phyloP scores from a whole-genome alignment of 2,888 invertebrate species.

The Labia minor region DNA sequence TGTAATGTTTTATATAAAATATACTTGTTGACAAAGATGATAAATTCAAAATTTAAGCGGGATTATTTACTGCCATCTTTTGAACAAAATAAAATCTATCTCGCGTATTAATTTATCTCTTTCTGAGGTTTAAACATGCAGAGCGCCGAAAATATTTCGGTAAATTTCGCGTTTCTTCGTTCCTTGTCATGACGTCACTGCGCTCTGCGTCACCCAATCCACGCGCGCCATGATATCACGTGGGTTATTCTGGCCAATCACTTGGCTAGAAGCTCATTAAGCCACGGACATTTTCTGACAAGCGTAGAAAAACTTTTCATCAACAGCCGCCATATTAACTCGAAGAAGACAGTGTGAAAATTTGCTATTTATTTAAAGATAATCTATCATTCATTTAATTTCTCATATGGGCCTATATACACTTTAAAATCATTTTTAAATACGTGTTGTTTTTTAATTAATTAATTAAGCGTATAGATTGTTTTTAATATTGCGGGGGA shows the following conservation, averaged over 20 bases:
- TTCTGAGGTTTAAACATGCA: background rate
- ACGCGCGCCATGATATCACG: slow-evolving; percentile 35
- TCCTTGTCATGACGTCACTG: slow-evolving; percentile 19
- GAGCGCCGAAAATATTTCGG: background rate
- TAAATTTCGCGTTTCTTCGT: background rate
- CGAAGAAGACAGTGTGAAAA: slow-evolving; percentile 63
- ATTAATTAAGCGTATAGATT: slow-evolving; percentile 44
- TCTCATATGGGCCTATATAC: slow-evolving; percentile 33
- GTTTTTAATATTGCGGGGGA: slow-evolving; percentile 43
- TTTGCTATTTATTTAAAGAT: slow-evolving; percentile 55
- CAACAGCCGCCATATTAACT: slow-evolving; percentile 92
- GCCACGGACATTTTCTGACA: slow-evolving; percentile 66
- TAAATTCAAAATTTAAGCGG: background rate
- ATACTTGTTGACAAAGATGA: no score
- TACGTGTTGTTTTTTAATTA: background rate
- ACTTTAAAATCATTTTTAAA: slow-evolving; percentile 27
- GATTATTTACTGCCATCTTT: background rate
- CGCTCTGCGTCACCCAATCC: slow-evolving; percentile 35
- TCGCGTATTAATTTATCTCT: background rate
- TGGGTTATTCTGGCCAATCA: slow-evolving; percentile 39
- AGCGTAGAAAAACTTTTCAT: slow-evolving; percentile 91
- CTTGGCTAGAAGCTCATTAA: slow-evolving; percentile 34
- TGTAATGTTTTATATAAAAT: no score
- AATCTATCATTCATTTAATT: slow-evolving; percentile 47
- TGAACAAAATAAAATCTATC: background rate